phyloP scores from a whole-genome alignment of 2,797 vertebrate species.

The Silurus lanzhouensis region DNA sequence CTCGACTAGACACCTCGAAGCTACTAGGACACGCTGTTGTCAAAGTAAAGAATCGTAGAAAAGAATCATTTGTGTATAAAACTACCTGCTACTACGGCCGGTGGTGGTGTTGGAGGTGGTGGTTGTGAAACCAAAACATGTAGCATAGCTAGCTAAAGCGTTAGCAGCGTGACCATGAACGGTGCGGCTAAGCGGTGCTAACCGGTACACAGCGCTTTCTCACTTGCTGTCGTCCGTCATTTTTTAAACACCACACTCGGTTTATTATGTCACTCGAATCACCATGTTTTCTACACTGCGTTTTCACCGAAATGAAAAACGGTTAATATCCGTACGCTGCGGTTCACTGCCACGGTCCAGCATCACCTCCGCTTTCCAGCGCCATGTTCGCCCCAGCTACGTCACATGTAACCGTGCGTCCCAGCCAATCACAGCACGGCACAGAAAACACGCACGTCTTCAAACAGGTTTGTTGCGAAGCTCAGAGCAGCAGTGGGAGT shows the following conservation, averaged over 20 bases:
- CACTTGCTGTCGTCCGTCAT: constrained; percentile 46
- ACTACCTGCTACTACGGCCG: neutral
- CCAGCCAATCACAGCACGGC: constrained; percentile 40
- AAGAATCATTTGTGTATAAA: constrained; percentile 29
- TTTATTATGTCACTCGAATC: constrained; percentile 53
- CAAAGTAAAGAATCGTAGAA: constrained; percentile 21
- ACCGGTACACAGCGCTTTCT: constrained; percentile 46
- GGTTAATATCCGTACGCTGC: constrained; percentile 25
- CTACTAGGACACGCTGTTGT: constrained; percentile 16
- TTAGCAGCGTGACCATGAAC: constrained; percentile 41
- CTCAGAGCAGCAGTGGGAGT: neutral
- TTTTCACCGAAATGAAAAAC: constrained; percentile 29
- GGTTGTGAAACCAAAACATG: constrained; percentile 26
- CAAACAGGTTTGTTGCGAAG: constrained; percentile 4
- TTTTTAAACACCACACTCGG: constrained; percentile 55
- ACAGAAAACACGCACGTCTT: neutral
- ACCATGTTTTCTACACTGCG: constrained; percentile 50
- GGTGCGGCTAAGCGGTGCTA: constrained; percentile 44
- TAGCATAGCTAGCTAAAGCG: constrained; percentile 49
- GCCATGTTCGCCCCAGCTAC: constrained; percentile 77
- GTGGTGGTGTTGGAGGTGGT: neutral
- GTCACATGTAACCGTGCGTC: constrained; percentile 61
- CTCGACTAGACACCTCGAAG: constrained; percentile 58
- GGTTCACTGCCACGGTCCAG: constrained; percentile 60
- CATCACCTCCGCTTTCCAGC: constrained; percentile 68